phyloP scores from a whole-genome alignment of 2,797 vertebrate genomes.

The Gephyroberyx darwinii region DNA sequence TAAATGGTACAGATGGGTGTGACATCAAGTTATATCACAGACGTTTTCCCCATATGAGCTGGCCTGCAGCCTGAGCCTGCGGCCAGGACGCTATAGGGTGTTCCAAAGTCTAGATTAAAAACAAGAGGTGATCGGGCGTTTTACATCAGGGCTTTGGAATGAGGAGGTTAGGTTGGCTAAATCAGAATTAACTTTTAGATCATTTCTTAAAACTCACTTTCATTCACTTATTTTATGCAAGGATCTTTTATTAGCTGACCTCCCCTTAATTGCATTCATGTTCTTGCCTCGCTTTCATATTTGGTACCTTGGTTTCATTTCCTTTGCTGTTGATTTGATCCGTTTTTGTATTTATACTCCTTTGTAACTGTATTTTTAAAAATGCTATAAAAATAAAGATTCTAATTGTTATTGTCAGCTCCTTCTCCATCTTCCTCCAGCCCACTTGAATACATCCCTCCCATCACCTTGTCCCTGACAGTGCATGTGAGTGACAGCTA shows the following conservation, averaged over 20 bases:
- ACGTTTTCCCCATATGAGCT: too few species aligned
- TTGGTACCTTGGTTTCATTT: neutral
- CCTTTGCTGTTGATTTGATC: constrained; percentile 37
- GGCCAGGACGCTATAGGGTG: too few species aligned
- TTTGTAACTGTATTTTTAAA: neutral
- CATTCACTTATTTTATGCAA: neutral
- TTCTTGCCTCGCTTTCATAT: neutral
- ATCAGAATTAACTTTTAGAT: too few species aligned
- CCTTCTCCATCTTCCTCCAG: constrained; percentile 22
- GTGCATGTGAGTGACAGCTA: constrained; percentile 64
- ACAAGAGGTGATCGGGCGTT: too few species aligned
- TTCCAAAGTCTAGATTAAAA: too few species aligned
- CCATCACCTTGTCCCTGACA: constrained; percentile 42
- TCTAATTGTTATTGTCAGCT: constrained; percentile 26
- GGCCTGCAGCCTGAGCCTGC: too few species aligned
- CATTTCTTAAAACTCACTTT: too few species aligned
- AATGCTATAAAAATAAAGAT: constrained; percentile 17
- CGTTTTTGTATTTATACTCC: constrained; percentile 11
- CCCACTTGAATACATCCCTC: constrained; percentile 38
- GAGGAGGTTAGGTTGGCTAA: too few species aligned
- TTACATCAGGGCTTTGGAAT: too few species aligned
- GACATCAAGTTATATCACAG: too few species aligned
- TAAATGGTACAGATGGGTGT: too few species aligned
- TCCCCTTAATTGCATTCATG: neutral
- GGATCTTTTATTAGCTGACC: neutral